Evolutionary conservation across 1,140 invertebrate species (phyloP).

Genomic region (Riptortus pedestris): DNA sequence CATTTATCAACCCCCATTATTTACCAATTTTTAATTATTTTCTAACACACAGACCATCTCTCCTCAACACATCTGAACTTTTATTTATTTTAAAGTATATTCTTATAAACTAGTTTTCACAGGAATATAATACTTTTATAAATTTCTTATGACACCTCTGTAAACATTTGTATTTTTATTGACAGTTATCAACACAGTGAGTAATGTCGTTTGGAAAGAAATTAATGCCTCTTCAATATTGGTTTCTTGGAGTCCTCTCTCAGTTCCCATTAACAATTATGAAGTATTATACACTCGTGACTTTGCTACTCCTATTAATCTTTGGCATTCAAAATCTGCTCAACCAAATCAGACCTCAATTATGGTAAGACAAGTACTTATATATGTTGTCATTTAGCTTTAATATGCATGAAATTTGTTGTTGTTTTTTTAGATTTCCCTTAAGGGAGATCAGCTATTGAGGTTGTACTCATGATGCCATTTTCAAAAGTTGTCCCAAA

Average conservation of each 20-base stretch:
- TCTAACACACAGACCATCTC: too few species aligned
- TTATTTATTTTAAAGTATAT: too few species aligned
- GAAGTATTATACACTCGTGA: constrained; percentile 39
- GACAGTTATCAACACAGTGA: constrained; percentile 43
- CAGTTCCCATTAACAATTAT: constrained; percentile 39
- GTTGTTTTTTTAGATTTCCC: too few species aligned
- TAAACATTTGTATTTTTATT: constrained; percentile 3
- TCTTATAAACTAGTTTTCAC: too few species aligned
- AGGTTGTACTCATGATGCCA: too few species aligned
- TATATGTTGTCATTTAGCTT: neutral
- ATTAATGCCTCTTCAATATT: constrained; percentile 40
- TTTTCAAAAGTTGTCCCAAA: too few species aligned
- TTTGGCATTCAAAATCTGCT: constrained; percentile 39
- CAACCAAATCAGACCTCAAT: constrained; percentile 37
- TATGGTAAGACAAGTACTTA: constrained; percentile 30
- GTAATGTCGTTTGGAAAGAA: constrained; percentile 42
- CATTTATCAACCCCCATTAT: too few species aligned
- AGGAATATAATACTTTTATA: neutral
- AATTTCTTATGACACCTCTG: neutral
- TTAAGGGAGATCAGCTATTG: too few species aligned
- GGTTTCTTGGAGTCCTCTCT: constrained; percentile 44
- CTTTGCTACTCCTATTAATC: constrained; percentile 33
- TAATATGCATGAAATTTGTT: neutral
- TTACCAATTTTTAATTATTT: too few species aligned
- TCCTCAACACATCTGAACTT: too few species aligned